These are phyloP conservation scores for Neogobius melanostomus DNA, from an alignment of 2,113 vertebrate species.

Conservation along the genomic window DNA sequence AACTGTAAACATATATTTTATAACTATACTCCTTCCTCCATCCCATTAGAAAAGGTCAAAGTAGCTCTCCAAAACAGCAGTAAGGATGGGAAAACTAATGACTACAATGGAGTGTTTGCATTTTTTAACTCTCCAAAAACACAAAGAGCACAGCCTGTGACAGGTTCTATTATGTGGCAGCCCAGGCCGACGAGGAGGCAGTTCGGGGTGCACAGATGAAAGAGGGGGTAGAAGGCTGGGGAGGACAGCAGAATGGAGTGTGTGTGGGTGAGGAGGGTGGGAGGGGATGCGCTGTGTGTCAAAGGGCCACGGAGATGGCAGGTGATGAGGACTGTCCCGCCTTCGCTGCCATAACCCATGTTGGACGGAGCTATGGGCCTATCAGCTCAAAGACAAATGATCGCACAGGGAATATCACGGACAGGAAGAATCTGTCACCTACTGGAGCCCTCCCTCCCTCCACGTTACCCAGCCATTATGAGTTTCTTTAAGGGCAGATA, in stretches of 20 bases:
- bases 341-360: slow-evolving; percentile 78
- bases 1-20: slow-evolving; percentile 28
- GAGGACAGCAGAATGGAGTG: slow-evolving; percentile 66
- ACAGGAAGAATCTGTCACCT: slow-evolving; percentile 83
- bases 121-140: slow-evolving; percentile 86
- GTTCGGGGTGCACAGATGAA: slow-evolving; percentile 91
- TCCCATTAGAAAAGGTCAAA: slow-evolving; percentile 88
- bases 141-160: slow-evolving; percentile 95
- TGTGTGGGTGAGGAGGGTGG: slow-evolving; percentile 79
- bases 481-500: slow-evolving; percentile 72
- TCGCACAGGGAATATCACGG: slow-evolving; percentile 82
- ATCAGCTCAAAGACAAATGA: slow-evolving; percentile 95
- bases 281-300: slow-evolving; percentile 81
- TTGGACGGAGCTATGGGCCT: slow-evolving; percentile 82
- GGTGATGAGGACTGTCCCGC: slow-evolving; percentile 91
- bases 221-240: slow-evolving; percentile 72
- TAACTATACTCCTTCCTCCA: slow-evolving; percentile 82
- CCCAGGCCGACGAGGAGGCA: slow-evolving; percentile 88
- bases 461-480: slow-evolving; percentile 76
- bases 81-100: slow-evolving; percentile 98
- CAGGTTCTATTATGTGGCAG: slow-evolving; percentile 98
- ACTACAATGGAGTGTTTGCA: slow-evolving; percentile 97
- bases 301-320: slow-evolving; percentile 91
- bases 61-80: slow-evolving; percentile 82
- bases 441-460: slow-evolving; percentile 75